A percentile compares a stretch with the other conserved stretches of the same genome.
These are phyloP conservation scores for Himalopsyche anomala DNA, from an alignment of 2,888 invertebrate species.

Conservation along the genomic window DNA sequence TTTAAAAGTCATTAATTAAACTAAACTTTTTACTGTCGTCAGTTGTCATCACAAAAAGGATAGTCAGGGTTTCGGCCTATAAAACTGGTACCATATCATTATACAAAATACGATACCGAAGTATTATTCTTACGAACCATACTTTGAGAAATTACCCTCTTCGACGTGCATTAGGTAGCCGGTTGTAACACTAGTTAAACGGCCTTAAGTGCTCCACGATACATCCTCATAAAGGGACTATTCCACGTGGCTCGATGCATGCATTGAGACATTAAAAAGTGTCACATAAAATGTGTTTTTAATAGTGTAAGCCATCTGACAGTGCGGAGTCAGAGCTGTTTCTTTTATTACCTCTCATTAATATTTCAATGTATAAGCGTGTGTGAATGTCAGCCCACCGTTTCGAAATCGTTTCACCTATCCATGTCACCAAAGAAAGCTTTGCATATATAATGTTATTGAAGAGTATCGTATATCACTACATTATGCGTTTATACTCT, in stretches of 20 bases:
- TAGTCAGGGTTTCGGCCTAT: too few relatives aligned
- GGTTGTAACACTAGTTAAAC: conserved; percentile 34
- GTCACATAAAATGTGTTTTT: conserved; percentile 55
- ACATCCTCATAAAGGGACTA: conserved; percentile 35
- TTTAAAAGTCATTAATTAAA: too few relatives aligned
- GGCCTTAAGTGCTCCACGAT: conserved; percentile 36
- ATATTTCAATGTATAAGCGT: conserved; percentile 44
- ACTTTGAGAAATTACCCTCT: neutral
- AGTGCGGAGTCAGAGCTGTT: neutral
- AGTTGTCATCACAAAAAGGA: too few relatives aligned
- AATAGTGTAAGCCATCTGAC: conserved; percentile 38
- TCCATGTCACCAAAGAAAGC: conserved; percentile 16
- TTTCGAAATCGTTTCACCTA: conserved; percentile 26
- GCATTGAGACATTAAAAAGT: conserved; percentile 53
- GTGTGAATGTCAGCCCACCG: conserved; percentile 32
- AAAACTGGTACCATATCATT: too few relatives aligned
- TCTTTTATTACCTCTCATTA: conserved; percentile 44
- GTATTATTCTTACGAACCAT: neutral
- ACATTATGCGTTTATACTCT: neutral
- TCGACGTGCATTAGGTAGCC: conserved; percentile 19
- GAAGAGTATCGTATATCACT: neutral
- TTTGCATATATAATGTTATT: conserved; percentile 5
- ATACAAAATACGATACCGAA: too few relatives aligned
- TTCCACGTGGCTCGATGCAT: conserved; percentile 35
- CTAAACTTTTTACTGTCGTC: too few relatives aligned